These are phyloP conservation scores for Callinectes sapidus DNA, from an alignment of 2,888 invertebrate genomes.

Conservation along the genomic window DNA sequence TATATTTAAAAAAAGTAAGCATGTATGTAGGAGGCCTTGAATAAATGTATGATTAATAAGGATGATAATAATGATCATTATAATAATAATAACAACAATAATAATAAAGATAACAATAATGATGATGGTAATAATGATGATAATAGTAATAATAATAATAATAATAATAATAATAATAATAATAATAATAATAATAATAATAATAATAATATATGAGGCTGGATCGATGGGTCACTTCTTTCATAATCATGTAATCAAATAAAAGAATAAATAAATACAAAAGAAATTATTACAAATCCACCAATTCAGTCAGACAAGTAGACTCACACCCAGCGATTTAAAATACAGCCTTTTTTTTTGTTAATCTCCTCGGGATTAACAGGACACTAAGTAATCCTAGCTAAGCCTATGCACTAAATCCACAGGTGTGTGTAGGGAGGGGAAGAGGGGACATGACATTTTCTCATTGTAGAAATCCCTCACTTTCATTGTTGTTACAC, in stretches of 20 bases:
- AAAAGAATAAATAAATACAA: background rate
- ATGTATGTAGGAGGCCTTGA: background rate
- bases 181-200: slow-evolving; percentile 18
- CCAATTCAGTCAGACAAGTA: slow-evolving; percentile 24
- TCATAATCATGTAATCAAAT: background rate
- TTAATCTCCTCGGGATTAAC: slow-evolving; percentile 14
- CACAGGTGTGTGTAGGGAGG: background rate
- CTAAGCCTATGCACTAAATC: slow-evolving; percentile 44
- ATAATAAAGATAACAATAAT: no score
- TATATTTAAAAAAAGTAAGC: background rate
- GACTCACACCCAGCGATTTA: slow-evolving; percentile 33
- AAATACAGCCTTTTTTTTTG: background rate
- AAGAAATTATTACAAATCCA: background rate
- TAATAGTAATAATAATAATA: background rate
- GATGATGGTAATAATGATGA: background rate
- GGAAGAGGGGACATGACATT: background rate
- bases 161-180: slow-evolving; percentile 10
- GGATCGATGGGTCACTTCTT: background rate
- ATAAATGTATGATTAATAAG: background rate
- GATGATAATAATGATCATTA: background rate
- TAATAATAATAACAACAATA: background rate
- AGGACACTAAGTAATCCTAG: slow-evolving; percentile 49
- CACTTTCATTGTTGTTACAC: background rate
- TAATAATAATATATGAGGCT: background rate
- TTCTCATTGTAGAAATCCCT: background rate